Conservation (phyloP, 2,113 vertebrate species). For the Marmota flaviventris region DNA sequence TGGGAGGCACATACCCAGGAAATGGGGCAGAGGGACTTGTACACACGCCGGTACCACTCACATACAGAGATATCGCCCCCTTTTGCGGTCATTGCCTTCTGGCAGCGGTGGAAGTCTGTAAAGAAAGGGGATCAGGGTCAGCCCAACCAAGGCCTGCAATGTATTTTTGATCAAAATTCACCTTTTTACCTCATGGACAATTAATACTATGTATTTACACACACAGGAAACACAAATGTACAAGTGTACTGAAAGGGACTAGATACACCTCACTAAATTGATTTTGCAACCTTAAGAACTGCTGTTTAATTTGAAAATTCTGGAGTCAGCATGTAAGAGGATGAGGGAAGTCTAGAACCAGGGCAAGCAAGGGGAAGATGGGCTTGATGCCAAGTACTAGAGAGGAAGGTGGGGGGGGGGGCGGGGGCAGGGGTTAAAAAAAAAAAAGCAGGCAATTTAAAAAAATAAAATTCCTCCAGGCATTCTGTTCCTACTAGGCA, state of each 20-base stretch:
- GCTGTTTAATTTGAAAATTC: not conserved
- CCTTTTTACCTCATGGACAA: not conserved
- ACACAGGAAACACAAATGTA: not conserved
- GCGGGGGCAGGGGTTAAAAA: not conserved
- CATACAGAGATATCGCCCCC: slow-evolving; percentile 90
- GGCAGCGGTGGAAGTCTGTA: slow-evolving; percentile 93
- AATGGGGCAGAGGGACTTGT: slow-evolving; percentile 92
- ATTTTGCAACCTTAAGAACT: not conserved
- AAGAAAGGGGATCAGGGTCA: slow-evolving; percentile 1
- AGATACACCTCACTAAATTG: not conserved
- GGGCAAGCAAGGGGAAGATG: not conserved
- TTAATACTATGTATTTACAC: not conserved
- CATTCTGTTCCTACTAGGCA: not conserved
- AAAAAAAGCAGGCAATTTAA: not conserved
- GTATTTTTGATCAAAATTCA: slow-evolving; percentile 12
- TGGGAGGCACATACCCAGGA: slow-evolving; percentile 90
- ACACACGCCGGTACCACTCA: slow-evolving; percentile 93
- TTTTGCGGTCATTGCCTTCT: slow-evolving; percentile 91
- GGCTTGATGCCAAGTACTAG: not conserved
- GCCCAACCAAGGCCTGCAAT: not conserved
- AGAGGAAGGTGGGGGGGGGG: not conserved
- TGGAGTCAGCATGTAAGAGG: not conserved
- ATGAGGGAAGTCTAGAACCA: not conserved
- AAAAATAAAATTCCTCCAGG: not conserved
- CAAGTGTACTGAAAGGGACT: not conserved